Percentiles rank a stretch among this genome's conserved stretches.
phyloP scores from a whole-genome alignment of 2,888 invertebrate species.

The Seira ritae region DNA sequence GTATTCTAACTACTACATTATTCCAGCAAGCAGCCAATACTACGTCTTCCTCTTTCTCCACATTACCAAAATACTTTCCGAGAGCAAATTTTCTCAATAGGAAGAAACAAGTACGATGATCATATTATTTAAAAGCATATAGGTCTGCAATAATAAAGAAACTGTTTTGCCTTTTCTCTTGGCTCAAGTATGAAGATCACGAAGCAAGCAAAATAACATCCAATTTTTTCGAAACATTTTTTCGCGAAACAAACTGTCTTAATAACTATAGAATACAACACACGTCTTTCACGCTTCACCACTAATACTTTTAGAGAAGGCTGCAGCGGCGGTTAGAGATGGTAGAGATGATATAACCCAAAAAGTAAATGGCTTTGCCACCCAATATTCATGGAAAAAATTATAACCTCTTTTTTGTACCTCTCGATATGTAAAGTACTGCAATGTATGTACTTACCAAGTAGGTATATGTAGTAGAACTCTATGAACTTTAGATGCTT shows the following conservation, averaged over 20 bases:
- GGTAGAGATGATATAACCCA: not conserved
- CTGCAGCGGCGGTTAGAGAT: not conserved
- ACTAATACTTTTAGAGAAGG: constrained; percentile 9
- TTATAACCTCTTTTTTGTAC: too few species aligned
- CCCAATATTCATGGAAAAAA: constrained; percentile 13
- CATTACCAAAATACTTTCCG: not conserved
- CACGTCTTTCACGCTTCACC: constrained; percentile 55
- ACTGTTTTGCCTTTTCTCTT: constrained; percentile 32
- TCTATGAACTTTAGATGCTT: not conserved
- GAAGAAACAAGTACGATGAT: too few species aligned
- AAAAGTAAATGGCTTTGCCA: constrained; percentile 17
- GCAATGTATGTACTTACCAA: constrained; percentile 29
- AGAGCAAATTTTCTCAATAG: too few species aligned
- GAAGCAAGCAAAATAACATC: constrained; percentile 20
- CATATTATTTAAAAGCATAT: not conserved
- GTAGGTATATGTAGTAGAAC: constrained; percentile 10
- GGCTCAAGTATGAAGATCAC: not conserved
- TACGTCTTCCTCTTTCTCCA: constrained; percentile 25
- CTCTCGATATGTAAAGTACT: constrained; percentile 12
- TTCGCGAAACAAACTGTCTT: constrained; percentile 31
- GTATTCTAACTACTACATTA: constrained; percentile 20
- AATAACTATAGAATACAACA: constrained; percentile 28
- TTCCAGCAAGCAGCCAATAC: constrained; percentile 13
- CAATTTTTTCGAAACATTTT: constrained; percentile 23
- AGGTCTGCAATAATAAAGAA: constrained; percentile 42